Evolutionary conservation across 2,113 vertebrate genomes (phyloP), one percentile per base, ranked within the genome.

Genomic region (Gorsachius goisagi): DNA sequence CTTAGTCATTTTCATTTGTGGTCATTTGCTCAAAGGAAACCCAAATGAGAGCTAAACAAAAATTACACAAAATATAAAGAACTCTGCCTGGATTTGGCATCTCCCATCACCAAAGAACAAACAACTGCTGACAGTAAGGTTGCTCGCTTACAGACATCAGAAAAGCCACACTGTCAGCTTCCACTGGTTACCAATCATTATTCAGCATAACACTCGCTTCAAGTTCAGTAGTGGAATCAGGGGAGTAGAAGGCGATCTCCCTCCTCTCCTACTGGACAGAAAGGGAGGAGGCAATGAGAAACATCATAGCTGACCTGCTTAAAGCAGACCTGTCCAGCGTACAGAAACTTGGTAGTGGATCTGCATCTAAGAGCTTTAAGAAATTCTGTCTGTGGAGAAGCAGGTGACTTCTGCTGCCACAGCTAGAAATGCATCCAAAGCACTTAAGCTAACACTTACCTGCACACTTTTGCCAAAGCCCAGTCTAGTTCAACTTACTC

Each of bases 401-500:
- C 12, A 55, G 41, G 52, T 12, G 33, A 69, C 39, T 85, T 66
- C 30, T 35, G 22, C 33, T 82, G 41, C 35, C 62, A 35, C 37
- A 78, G 60, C 15, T 32, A 47, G 68, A 69, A 90, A 52, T 6
- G 9, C 18, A 67, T 45, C 30, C 27, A 79, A 75, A 88, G n/a
- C 37, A 33, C 20, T 79, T 89, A 53, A 47, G 30, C 47, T 53
- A 58, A 56, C 23, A 12, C 6, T 47, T 24, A n/a, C 22, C 22
- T 44, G n/a, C 72, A 67, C 0, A 0, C 33, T 47, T 71, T 26
- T 66, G 45, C 26, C 63, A 52, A 77, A 60, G 55, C 39, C 12
- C 39, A 41, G 39, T 41, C 39, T 41, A 13, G 39, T 41, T 41
- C 39, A 41, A 41, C 39, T 41, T 41, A 13, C 13, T 41, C 39